Conservation (phyloP, 2,113 vertebrate genomes). For the Hylia prasina region DNA sequence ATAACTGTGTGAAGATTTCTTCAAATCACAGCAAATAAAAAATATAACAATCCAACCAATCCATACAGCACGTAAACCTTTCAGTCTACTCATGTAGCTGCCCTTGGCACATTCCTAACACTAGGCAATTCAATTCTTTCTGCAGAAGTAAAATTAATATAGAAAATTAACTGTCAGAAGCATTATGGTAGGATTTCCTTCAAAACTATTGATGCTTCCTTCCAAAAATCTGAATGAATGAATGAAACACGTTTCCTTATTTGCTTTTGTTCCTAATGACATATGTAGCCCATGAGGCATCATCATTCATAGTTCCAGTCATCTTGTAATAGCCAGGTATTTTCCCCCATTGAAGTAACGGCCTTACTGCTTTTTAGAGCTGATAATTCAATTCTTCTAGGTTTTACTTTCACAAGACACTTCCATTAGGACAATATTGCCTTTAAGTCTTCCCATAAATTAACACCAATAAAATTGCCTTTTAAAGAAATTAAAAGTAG, state of each 20-base stretch:
- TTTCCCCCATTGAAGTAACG: neutral
- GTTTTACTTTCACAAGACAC: neutral
- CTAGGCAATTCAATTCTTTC: neutral
- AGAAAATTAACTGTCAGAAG: neutral
- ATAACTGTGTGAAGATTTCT: neutral
- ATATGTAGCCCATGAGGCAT: neutral
- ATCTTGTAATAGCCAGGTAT: neutral
- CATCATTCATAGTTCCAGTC: neutral
- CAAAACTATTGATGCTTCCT: neutral
- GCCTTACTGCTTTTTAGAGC: neutral
- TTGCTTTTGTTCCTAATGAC: neutral
- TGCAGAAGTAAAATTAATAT: neutral
- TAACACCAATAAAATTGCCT: constrained; percentile 10
- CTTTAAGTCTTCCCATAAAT: neutral
- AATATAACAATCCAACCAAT: neutral
- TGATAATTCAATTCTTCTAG: constrained; percentile 7
- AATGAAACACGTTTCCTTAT: neutral
- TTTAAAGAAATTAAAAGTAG: constrained; percentile 24
- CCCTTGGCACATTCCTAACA: neutral
- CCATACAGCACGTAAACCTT: neutral
- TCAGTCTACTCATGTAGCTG: neutral
- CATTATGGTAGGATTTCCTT: neutral
- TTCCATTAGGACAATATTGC: neutral
- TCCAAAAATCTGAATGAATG: neutral
- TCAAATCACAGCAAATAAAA: neutral